Percentiles rank a stretch among this genome's conserved stretches.
phyloP scores from a whole-genome alignment of 2,797 vertebrate species.

The Clarias platycephalus region DNA sequence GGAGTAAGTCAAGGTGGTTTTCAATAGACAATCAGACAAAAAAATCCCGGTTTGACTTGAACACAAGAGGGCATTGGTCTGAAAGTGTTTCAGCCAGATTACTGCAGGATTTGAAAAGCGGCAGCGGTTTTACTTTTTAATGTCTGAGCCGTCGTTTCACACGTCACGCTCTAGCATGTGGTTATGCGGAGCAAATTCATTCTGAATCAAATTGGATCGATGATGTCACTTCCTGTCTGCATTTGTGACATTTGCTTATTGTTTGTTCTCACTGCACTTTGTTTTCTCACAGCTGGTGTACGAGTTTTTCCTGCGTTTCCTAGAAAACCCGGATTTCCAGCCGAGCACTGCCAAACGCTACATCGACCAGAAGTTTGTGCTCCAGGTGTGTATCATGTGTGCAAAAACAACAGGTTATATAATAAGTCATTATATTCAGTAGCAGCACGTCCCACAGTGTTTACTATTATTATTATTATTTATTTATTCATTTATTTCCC shows the following conservation, averaged over 20 bases:
- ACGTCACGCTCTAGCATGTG: neutral
- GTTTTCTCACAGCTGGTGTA: constrained; percentile 87
- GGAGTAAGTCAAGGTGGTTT: too few relatives aligned
- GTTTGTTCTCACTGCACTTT: constrained; percentile 5
- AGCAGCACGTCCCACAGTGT: neutral
- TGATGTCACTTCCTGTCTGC: neutral
- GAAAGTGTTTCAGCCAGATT: neutral
- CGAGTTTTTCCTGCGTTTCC: constrained; percentile 95
- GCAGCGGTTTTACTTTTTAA: neutral
- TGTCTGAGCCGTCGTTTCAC: neutral
- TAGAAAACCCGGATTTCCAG: constrained; percentile 97
- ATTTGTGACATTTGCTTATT: neutral
- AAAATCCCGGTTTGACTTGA: neutral
- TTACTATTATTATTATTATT: neutral
- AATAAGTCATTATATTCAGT: neutral
- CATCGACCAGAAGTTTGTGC: constrained; percentile 98
- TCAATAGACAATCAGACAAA: too few relatives aligned
- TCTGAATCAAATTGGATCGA: neutral
- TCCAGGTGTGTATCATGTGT: constrained; percentile 82
- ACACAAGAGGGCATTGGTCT: neutral
- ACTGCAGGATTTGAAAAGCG: neutral
- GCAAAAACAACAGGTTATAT: neutral
- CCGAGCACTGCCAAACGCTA: constrained; percentile 92
- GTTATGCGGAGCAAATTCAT: neutral
- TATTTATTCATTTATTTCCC: too few relatives aligned